These are phyloP conservation scores for Antheraea yamamai DNA, from an alignment of 2,888 invertebrate genomes.

Conservation along the genomic window DNA sequence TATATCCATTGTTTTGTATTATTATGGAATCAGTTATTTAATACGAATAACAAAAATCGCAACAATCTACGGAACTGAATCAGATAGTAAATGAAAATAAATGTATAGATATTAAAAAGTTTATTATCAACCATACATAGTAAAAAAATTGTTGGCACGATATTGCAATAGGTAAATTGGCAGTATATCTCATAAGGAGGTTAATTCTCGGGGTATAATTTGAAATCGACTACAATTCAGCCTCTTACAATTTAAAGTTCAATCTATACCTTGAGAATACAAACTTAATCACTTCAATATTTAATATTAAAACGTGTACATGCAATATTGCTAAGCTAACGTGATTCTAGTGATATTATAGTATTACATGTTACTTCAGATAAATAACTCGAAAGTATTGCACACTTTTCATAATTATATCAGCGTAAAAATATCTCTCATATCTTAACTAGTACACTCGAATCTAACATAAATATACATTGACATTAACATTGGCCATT, in stretches of 20 bases:
- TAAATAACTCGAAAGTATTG: not conserved
- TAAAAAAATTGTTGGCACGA: conserved; percentile 70
- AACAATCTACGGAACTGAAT: not conserved
- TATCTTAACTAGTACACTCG: not conserved
- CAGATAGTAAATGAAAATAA: conserved; percentile 18
- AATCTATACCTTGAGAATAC: not conserved
- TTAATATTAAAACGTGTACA: conserved; percentile 24
- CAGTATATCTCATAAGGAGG: conserved; percentile 32
- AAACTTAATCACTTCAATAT: conserved; percentile 26
- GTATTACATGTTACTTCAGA: not conserved
- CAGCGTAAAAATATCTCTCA: not conserved
- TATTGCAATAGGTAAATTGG: conserved; percentile 56
- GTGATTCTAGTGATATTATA: conserved; percentile 26
- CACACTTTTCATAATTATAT: not conserved
- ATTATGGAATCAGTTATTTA: too few species aligned
- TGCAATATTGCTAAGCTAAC: conserved; percentile 47
- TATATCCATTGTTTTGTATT: too few species aligned
- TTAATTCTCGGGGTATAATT: conserved; percentile 29
- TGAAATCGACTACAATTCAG: not conserved
- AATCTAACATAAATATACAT: not conserved
- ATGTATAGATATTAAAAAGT: conserved; percentile 67
- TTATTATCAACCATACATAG: conserved; percentile 71
- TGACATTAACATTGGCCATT: not conserved
- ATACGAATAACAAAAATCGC: not conserved
- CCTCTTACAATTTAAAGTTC: not conserved